Evolutionary conservation across 1,140 invertebrate species (phyloP), one percentile per base, ranked within the genome.

Genomic region (Drosophila mayri): DNA sequence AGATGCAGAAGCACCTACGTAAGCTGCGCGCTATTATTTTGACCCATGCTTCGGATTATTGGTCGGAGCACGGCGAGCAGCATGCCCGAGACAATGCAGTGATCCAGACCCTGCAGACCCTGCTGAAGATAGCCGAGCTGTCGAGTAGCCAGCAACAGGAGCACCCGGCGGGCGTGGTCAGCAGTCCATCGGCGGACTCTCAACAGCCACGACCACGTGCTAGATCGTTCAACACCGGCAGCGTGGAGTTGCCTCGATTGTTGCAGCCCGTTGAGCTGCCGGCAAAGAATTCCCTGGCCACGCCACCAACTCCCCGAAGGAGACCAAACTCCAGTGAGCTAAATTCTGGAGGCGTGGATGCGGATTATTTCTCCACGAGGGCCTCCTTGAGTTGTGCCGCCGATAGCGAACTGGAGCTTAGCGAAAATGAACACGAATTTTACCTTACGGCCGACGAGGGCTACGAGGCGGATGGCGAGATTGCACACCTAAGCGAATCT

Each of bases 401-500:
- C 35, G 91, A 92, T 28, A 92, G 90, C 41, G 92, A 92, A 20
- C 55, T 92, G 62, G 90, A 92, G 54, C 61, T 92, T 8, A 92
- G 87, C 43, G 92, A 92, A 40, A 85, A 92, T 25, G 88, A 91
- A 54, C 86, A 92, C 47, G 90, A 90, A 37, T 91, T 72, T 18
- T 92, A 92, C 65, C 43, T 88, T 22, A 91, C 91, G 0, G 92
- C 92, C 5, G 92, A 93, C 28, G 92, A 93, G 59, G 92, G 92
- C 2, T 93, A 93, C 57, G 92, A 93, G 55, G 92, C 91, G 25
- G 92, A 93, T 67, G 92, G 84, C 40, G 92, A 93, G 52, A 87
- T 92, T 18, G 80, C 80, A 1, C 87, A 92, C 5, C 43, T 90
- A 0, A 92, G 81, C 12, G 92, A 92, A 30, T 80, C 81, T 25